Percentiles rank a stretch among this genome's conserved stretches.
These are phyloP conservation scores for Drosophila micromelanica DNA, from an alignment of 1,140 invertebrate genomes.

Conservation along the genomic window DNA sequence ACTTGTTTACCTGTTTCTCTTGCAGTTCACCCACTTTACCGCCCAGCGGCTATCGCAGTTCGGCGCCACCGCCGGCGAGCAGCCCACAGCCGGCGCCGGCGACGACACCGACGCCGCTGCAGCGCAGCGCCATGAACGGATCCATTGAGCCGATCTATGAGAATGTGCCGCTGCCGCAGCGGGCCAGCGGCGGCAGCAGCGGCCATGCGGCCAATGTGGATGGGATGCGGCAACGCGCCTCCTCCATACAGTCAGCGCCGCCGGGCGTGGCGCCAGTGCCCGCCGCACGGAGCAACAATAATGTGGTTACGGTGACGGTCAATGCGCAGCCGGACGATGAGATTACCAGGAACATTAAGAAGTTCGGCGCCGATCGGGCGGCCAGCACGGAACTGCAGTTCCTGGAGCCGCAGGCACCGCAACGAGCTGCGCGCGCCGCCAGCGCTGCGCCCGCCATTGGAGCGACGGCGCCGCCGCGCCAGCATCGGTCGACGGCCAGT, in stretches of 20 bases:
- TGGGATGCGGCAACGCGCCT: constrained; percentile 86
- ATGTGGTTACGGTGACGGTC: constrained; percentile 53
- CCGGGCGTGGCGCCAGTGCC: constrained; percentile 85
- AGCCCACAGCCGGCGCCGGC: constrained; percentile 57
- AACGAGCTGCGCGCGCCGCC: constrained; percentile 57
- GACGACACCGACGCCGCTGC: constrained; percentile 56
- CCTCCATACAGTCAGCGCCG: constrained; percentile 88
- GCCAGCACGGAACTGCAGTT: constrained; percentile 70
- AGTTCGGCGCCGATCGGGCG: constrained; percentile 61
- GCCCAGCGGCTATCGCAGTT: constrained; percentile 72
- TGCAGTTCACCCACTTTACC: constrained; percentile 65
- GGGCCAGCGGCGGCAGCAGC: constrained; percentile 77
- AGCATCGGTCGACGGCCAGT: constrained; percentile 65
- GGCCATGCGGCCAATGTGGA: constrained; percentile 29
- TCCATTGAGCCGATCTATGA: constrained; percentile 90
- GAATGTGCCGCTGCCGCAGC: constrained; percentile 89
- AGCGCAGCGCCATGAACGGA: constrained; percentile 72
- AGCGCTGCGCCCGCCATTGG: constrained; percentile 75
- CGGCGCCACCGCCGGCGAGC: constrained; percentile 63
- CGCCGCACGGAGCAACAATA: constrained; percentile 38
- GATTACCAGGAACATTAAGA: constrained; percentile 57
- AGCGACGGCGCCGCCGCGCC: constrained; percentile 65
- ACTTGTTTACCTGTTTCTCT: not conserved
- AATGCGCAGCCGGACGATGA: constrained; percentile 65
- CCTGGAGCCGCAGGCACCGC: constrained; percentile 68